Evolutionary conservation across 2,888 invertebrate species (phyloP).

Genomic region (Scrobipalpa costella): DNA sequence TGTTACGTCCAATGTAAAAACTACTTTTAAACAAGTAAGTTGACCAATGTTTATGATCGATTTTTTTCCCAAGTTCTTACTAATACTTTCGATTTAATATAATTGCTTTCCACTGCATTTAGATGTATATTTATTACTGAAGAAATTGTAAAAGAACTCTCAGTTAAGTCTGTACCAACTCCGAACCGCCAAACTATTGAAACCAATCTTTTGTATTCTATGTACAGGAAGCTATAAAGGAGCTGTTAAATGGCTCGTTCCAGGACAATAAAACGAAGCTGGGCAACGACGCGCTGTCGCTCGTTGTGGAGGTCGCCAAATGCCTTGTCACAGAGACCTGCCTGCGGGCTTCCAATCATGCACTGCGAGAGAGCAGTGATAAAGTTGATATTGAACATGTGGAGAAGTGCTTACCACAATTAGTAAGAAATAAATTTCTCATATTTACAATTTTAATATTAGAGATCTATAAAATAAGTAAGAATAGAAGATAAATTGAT

Average conservation of each 20-base stretch:
- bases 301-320: slow-evolving; percentile 78
- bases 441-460: background rate
- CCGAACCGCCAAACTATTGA: background rate
- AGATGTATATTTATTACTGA: background rate
- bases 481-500: background rate
- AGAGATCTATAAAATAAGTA: background rate
- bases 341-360: slow-evolving; percentile 75
- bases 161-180: background rate
- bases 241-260: slow-evolving; percentile 75
- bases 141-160: too few species aligned
- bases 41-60: background rate
- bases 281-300: slow-evolving; percentile 75
- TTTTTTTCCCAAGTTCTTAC: background rate
- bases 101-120: background rate
- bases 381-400: slow-evolving; percentile 77
- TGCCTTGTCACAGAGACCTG: slow-evolving; percentile 79
- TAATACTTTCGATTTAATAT: slow-evolving; percentile 6
- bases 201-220: background rate
- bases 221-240: slow-evolving; percentile 77
- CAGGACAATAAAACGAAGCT: slow-evolving; percentile 80
- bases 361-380: slow-evolving; percentile 68
- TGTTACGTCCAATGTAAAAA: slow-evolving; percentile 60
- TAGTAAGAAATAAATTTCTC: slow-evolving; percentile 56
- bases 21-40: slow-evolving; percentile 60
- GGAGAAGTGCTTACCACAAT: slow-evolving; percentile 79